Base-by-base conservation (phyloP, 2,113 vertebrate genomes). In the Pedionomus torquatus region DNA sequence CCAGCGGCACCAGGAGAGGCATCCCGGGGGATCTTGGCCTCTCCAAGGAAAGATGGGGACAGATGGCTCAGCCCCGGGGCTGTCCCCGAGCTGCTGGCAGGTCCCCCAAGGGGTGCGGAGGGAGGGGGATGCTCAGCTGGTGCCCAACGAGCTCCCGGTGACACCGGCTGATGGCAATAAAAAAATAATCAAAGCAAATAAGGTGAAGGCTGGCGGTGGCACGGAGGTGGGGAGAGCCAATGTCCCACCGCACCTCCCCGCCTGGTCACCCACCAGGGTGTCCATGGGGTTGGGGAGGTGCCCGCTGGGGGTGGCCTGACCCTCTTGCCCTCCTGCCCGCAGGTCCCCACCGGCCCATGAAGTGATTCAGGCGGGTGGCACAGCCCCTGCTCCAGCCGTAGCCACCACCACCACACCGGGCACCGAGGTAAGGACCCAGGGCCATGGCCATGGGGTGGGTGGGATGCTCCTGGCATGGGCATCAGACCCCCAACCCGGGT, bases 261-360 rank as follows among this genome's bases (percentile, higher is more conserved):
- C 7, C 43, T 13, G 35, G 3, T 48, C 21, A 20, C 72, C 43
- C 74, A 26, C 28, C 0, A 0, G 4, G 0, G 9, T 55, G 60
- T 58, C 20, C 55, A 64, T 9, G 2, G 41, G 61, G 33, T 3
- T 13, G 17, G 25, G 35, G 43, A 11, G 54, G 64, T 77, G 49
- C 35, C 44, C 3, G 0, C 3, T 0, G 13, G 46, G 46, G 58
- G 78, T 6, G 35, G 3, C 18, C 87, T 93, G 84, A 96, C 30
- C 88, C 57, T 49, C 64, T 7, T 3, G 0, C 25, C 24, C 89
- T 70, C 80, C 66, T 43, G 58, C 66, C 78, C n/a, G 0, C 98
- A 99, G 99, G 97, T 91, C 97, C 95, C 94, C 9, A 77, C 91
- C 77, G 16, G 98, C 98, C 97, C 98, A 99, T 98, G 98, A 98